Conservation (phyloP, 2,113 vertebrate genomes). For the Addax nasomaculatus region DNA sequence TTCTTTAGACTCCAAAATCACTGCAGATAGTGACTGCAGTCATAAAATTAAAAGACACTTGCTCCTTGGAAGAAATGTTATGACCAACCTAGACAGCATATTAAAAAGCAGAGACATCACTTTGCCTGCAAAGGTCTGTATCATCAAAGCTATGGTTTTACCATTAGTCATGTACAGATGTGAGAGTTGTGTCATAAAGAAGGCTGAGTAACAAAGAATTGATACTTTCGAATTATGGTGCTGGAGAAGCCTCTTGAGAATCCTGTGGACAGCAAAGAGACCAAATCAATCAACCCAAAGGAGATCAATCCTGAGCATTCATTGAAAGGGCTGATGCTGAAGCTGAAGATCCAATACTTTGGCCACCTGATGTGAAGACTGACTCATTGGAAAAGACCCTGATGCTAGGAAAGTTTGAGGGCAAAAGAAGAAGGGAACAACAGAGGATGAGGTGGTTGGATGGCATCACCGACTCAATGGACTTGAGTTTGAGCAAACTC, state of each 20-base stretch:
- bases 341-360: neutral
- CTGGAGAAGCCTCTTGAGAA: neutral
- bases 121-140: neutral
- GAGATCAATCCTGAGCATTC: neutral
- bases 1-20: neutral
- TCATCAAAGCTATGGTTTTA: neutral
- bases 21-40: neutral
- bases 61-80: neutral
- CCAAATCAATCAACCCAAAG: neutral
- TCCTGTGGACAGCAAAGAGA: neutral
- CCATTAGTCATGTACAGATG: neutral
- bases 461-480: accelerated
- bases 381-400: neutral
- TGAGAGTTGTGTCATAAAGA: neutral
- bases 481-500: neutral
- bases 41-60: neutral
- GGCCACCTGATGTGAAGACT: neutral
- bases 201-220: neutral
- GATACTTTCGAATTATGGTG: neutral
- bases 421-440: neutral
- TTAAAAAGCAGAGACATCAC: neutral
- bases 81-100: neutral
- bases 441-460: neutral
- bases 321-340: neutral
- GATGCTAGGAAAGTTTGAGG: neutral